phyloP scores from a whole-genome alignment of 2,888 invertebrate species.

The Epistrophella euchroma region DNA sequence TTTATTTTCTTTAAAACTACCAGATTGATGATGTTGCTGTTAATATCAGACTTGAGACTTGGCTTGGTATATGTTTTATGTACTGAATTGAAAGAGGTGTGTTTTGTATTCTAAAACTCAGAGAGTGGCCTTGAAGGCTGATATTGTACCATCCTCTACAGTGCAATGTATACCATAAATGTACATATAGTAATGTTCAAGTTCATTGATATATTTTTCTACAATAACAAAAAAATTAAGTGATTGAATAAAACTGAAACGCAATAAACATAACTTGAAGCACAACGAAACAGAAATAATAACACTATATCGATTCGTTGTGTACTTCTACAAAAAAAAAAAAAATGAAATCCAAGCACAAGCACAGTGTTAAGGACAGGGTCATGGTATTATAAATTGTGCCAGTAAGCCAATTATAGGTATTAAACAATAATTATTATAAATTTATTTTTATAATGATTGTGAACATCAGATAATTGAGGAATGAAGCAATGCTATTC shows the following conservation, averaged over 20 bases:
- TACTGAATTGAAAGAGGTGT: background rate
- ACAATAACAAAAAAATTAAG: background rate
- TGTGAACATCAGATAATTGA: background rate
- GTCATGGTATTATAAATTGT: slow-evolving; percentile 25
- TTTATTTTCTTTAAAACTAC: background rate
- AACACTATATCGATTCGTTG: background rate
- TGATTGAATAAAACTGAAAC: background rate
- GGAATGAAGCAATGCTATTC: background rate
- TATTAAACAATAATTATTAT: slow-evolving; percentile 6
- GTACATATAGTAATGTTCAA: background rate
- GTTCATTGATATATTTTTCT: slow-evolving; percentile 1
- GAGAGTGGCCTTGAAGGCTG: slow-evolving; percentile 2
- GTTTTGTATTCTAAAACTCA: background rate
- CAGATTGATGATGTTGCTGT: background rate
- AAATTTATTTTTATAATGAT: background rate
- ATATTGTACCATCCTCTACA: background rate
- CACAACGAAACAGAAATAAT: background rate
- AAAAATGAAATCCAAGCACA: background rate
- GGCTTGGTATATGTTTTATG: no score
- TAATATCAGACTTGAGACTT: background rate
- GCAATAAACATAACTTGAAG: background rate
- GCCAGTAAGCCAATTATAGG: slow-evolving; percentile 17
- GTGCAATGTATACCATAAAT: slow-evolving; percentile 12
- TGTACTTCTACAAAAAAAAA: background rate
- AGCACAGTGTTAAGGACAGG: slow-evolving; percentile 21